Evolutionary conservation across 2,113 vertebrate genomes (phyloP), one percentile per base, ranked within the genome.

Genomic region (Hoplias malabaricus): DNA sequence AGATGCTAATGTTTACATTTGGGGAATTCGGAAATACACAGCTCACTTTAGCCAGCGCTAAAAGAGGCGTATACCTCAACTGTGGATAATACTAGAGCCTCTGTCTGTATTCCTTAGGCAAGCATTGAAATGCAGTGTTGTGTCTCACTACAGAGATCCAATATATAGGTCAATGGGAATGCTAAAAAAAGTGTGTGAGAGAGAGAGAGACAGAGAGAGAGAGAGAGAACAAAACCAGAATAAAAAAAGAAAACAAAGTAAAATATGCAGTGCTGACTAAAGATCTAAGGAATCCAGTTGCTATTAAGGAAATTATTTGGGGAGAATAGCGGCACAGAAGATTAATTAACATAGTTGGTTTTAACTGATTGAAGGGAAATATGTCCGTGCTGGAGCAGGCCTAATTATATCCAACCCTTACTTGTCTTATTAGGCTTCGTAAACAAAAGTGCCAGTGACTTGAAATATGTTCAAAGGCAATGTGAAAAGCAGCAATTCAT

Each of bases 101-200:
- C 29, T 27, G 61, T 66, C 53, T 61, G 7, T 80, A 86, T 57
- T 61, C 79, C 31, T 67, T 56, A 79, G 53, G 23, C 67, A 86
- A 82, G 72, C 83, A 82, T 33, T 8, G 14, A 56, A 82, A 86
- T 87, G 83, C 84, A 34, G 89, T 80, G 77, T 77, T 87, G 68
- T 54, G 67, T 85, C 86, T 89, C 78, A 90, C 84, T 85, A 85
- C 79, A 82, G 73, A 86, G 85, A 90, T 90, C 83, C 87, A 89
- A 88, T 89, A 93, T 91, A 84, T 92, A 88, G 91, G 91, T 91
- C 91, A 91, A 85, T 87, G 85, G 84, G 85, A 90, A 88, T 89
- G 88, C 85, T 85, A 80, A 73, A 67, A 77, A 56, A 80, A 66
- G 69, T 34, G 34, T 56, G 27, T 42, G 11, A 43, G 27, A 69